Evolutionary conservation across 2,888 invertebrate genomes (phyloP).

Genomic region (Drosophila colorata): DNA sequence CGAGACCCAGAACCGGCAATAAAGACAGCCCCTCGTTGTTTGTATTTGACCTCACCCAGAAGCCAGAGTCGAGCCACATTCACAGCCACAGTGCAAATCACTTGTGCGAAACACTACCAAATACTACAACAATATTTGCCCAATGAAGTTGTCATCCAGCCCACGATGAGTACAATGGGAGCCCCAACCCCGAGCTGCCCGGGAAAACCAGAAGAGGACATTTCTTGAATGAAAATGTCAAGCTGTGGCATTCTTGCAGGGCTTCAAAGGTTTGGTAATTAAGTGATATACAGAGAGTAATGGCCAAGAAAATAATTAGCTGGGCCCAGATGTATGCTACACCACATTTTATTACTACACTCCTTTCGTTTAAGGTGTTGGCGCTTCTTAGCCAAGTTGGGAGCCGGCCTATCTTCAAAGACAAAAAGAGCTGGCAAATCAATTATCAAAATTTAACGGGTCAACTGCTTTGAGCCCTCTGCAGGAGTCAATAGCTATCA

Average conservation of each 20-base stretch:
- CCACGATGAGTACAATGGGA: conserved; percentile 19
- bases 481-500: conserved; percentile 70
- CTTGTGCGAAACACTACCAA: conserved; percentile 76
- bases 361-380: background rate
- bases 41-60: conserved; percentile 68
- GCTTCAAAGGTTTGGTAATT: conserved; percentile 31
- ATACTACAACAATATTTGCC: conserved; percentile 82
- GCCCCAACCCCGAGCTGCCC: background rate
- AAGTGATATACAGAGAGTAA: conserved; percentile 33
- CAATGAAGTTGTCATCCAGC: conserved; percentile 69
- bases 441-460: conserved; percentile 74
- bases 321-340: conserved; percentile 24
- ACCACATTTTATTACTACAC: conserved; percentile 3
- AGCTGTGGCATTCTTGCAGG: conserved; percentile 13
- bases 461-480: conserved; percentile 50
- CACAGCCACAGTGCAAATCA: conserved; percentile 62
- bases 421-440: conserved; percentile 42
- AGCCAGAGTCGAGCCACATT: too few species aligned
- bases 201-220: conserved; percentile 18
- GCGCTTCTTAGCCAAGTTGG: background rate
- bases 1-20: conserved; percentile 42
- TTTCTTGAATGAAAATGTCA: conserved; percentile 20
- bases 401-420: conserved; percentile 12
- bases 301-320: conserved; percentile 25
- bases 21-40: conserved; percentile 58